Evolutionary conservation across 2,113 vertebrate genomes (phyloP).

Genomic region (Sander lucioperca): DNA sequence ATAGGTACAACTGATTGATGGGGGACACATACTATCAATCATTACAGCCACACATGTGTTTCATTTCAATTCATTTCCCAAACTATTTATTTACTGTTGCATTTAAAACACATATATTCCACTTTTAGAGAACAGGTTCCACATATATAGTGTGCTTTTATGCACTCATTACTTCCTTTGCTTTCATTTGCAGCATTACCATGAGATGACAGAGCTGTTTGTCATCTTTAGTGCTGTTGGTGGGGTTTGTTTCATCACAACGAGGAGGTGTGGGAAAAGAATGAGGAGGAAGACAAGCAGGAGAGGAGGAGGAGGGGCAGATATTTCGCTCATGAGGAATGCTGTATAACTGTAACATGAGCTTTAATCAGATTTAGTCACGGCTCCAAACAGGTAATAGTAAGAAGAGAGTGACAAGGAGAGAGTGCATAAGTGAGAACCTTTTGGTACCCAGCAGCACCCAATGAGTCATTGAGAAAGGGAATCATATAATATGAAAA

Average conservation of each 20-base stretch:
- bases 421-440: not conserved
- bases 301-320: constrained; percentile 40
- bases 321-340: constrained; percentile 35
- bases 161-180: constrained; percentile 40
- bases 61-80: not conserved
- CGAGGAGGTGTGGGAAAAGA: constrained; percentile 68
- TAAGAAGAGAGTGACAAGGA: constrained; percentile 5
- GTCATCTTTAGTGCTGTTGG: constrained; percentile 65
- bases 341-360: constrained; percentile 31
- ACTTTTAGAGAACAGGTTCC: not conserved
- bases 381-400: not conserved
- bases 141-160: constrained; percentile 34
- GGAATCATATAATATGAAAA: constrained; percentile 4
- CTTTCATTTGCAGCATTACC: constrained; percentile 44
- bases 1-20: not conserved
- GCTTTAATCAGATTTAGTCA: constrained; percentile 25
- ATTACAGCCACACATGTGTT: not conserved
- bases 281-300: constrained; percentile 54
- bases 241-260: constrained; percentile 59
- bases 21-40: not conserved
- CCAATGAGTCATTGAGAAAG: not conserved
- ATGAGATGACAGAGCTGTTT: constrained; percentile 69
- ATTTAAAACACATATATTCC: constrained; percentile 12
- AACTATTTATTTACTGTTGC: not conserved
- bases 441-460: not conserved